Evolutionary conservation across 2,113 vertebrate genomes (phyloP).

Genomic region (Otis tarda): DNA sequence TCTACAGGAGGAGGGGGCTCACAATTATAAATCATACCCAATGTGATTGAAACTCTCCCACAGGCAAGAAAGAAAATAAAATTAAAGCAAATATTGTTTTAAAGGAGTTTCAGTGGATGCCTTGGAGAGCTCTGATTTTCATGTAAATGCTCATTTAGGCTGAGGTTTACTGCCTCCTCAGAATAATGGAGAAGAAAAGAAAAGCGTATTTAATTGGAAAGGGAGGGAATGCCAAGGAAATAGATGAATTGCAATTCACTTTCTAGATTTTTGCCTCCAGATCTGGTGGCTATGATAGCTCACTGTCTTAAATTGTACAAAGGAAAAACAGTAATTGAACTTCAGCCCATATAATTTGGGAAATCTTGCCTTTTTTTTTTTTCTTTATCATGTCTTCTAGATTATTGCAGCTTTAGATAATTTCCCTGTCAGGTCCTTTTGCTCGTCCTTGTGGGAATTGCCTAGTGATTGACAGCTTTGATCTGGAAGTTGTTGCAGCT

Average conservation of each 20-base stretch:
- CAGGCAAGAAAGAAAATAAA: conserved; percentile 37
- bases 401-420: conserved; percentile 36
- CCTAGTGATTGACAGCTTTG: conserved; percentile 60
- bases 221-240: conserved; percentile 40
- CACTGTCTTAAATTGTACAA: neutral
- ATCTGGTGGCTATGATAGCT: conserved; percentile 3
- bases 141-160: conserved; percentile 59
- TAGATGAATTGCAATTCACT: conserved; percentile 27
- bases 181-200: conserved; percentile 27
- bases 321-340: conserved; percentile 17
- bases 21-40: conserved; percentile 34
- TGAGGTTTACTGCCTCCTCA: conserved; percentile 54
- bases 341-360: neutral
- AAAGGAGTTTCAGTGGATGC: conserved; percentile 42
- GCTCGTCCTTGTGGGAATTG: conserved; percentile 56
- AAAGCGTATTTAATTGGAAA: conserved; percentile 50
- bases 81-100: conserved; percentile 61
- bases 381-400: neutral
- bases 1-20: neutral
- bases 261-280: conserved; percentile 40
- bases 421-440: conserved; percentile 47
- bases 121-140: conserved; percentile 58
- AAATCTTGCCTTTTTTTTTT: neutral
- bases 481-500: conserved; percentile 62
- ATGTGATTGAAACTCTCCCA: conserved; percentile 24